Percentiles rank a stretch among this genome's conserved stretches.
These are phyloP conservation scores for Sardina pilchardus DNA, from an alignment of 2,113 vertebrate genomes.

Conservation along the genomic window DNA sequence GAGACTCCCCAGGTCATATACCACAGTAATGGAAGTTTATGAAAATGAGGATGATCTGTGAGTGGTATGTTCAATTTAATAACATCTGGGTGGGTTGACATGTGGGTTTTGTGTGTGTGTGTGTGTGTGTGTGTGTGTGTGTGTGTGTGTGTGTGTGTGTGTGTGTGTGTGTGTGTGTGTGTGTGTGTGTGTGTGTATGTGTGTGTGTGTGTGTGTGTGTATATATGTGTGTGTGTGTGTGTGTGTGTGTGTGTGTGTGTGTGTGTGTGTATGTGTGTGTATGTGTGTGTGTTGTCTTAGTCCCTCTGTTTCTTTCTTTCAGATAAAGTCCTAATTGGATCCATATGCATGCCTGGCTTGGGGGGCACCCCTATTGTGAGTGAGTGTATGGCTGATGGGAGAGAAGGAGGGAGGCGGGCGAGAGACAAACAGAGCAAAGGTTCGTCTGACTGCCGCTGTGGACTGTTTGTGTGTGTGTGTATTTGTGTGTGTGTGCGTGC, in stretches of 20 bases:
- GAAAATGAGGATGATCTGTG: background rate
- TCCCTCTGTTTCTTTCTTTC: constrained; percentile 50
- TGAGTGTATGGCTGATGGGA: constrained; percentile 63
- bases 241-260: background rate
- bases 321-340: constrained; percentile 67
- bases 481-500: constrained; percentile 16
- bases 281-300: constrained; percentile 25
- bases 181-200: constrained; percentile 6
- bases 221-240: too few species aligned
- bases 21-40: background rate
- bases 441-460: constrained; percentile 9
- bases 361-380: constrained; percentile 52
- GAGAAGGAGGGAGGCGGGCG: constrained; percentile 42
- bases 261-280: constrained; percentile 3
- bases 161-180: background rate
- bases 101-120: constrained; percentile 38
- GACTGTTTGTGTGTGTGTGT: background rate
- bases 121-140: background rate
- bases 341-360: constrained; percentile 67
- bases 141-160: constrained; percentile 13
- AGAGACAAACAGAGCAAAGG: constrained; percentile 19
- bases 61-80: constrained; percentile 1
- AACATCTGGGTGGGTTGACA: constrained; percentile 50
- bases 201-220: background rate
- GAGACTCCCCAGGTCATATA: background rate